Evolutionary conservation across 1,140 invertebrate genomes (phyloP), one percentile per base, ranked within the genome.

Genomic region (Venustaconcha ellipsiformis): DNA sequence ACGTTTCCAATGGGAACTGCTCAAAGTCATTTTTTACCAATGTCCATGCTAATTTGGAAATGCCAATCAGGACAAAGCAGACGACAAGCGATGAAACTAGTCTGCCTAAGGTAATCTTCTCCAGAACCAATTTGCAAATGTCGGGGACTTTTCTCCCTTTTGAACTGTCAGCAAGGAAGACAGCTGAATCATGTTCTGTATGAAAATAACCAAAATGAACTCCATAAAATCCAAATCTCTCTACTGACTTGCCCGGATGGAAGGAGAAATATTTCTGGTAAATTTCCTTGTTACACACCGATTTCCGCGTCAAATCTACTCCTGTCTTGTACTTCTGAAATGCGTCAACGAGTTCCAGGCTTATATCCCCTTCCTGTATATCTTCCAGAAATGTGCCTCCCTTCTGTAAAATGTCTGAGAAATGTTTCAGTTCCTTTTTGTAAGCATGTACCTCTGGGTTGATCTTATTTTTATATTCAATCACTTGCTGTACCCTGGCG

Each of bases 341-440:
- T 37, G 76, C 72, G n/a, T 81, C 79, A 11, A 87, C 48, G 26
- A 86, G 78, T 78, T 87, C 86, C 60, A 87, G 63, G 66, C 86
- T 84, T 65, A 87, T 82, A 62, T 87, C 86, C 63, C 80, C 82
- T 56, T 86, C 84, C 57, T 86, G 84, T 0, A 87, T 77, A 48
- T 85, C 83, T 26, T 80, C 80, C 6, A 87, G 71, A 71, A 87
- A 87, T 48, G 68, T 62, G 56, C 80, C 69, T 14, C 83, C 86
- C 23, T 76, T 76, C 30, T 84, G 75, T 55, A 84, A 57, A 14
- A 81, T 73, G 23, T 86, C 75, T 14, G 76, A 63, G 63, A 81
- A 83, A 5, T 26, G 60, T n/a, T 78, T 62, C 48, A 86, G 63
- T 26, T 78, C 74, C 58, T 78, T 81, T 56, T 72, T 79, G 55